Conservation (phyloP, 92 coral and sea anemone species). For the Palythoa grandiflora region DNA sequence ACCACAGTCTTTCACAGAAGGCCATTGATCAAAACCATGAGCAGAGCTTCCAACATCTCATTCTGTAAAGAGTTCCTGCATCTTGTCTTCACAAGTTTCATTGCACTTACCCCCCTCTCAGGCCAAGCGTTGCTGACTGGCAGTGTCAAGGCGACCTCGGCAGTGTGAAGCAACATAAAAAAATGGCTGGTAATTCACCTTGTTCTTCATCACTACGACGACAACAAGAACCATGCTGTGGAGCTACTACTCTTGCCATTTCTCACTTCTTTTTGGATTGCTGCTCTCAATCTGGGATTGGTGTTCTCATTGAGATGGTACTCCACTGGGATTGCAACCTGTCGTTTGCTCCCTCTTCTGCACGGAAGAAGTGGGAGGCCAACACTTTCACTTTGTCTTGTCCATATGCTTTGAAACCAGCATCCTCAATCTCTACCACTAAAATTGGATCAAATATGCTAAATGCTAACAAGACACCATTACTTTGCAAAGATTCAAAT, state of each 20-base stretch:
- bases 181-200: conserved; percentile 39
- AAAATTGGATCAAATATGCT: conserved; percentile 2
- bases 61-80: conserved; percentile 33
- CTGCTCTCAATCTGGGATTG: not conserved
- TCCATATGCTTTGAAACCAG: conserved; percentile 17
- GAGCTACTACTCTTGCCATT: conserved; percentile 42
- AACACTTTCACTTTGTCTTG: not conserved
- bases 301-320: conserved; percentile 33
- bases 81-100: conserved; percentile 27
- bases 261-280: conserved; percentile 37
- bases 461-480: not conserved
- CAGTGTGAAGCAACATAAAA: conserved; percentile 51
- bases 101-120: not conserved
- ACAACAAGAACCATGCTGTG: conserved; percentile 49
- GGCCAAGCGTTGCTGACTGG: conserved; percentile 34
- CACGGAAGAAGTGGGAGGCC: conserved; percentile 15
- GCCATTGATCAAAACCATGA: conserved; percentile 32
- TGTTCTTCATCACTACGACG: conserved; percentile 35
- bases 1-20: conserved; percentile 47
- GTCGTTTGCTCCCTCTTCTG: conserved; percentile 20
- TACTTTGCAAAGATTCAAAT: conserved; percentile 23
- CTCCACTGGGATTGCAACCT: conserved; percentile 46
- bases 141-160: conserved; percentile 30
- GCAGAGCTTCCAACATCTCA: conserved; percentile 36
- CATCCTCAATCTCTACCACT: conserved; percentile 10